These are phyloP conservation scores for Rhinolophus sinicus DNA, from an alignment of 2,113 vertebrate genomes.

Conservation along the genomic window DNA sequence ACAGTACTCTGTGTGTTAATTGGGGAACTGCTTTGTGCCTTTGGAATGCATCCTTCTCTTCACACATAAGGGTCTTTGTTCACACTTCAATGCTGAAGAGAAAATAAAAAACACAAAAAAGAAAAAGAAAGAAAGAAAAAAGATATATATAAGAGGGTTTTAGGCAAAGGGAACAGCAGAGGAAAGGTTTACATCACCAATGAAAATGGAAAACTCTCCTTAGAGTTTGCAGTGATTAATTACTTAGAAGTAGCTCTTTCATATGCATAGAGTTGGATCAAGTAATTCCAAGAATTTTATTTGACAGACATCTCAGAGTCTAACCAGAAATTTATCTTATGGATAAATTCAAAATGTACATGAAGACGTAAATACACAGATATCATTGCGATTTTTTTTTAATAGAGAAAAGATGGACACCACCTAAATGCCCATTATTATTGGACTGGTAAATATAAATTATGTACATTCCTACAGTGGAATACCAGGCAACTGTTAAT, in stretches of 20 bases:
- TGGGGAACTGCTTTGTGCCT: not conserved
- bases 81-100: not conserved
- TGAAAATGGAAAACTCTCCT: not conserved
- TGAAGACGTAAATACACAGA: not conserved
- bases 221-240: not conserved
- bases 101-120: no score
- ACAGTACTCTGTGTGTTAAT: not conserved
- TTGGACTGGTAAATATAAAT: not conserved
- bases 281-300: not conserved
- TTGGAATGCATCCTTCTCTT: not conserved
- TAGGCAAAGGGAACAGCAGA: not conserved
- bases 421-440: not conserved
- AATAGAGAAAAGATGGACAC: not conserved
- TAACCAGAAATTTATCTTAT: slow-evolving; percentile 23
- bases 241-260: not conserved
- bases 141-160: not conserved
- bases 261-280: not conserved
- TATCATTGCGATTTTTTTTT: not conserved
- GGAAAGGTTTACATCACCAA: not conserved
- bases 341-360: not conserved
- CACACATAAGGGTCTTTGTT: not conserved
- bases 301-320: not conserved
- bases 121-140: no score
- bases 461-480: not conserved
- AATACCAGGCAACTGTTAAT: not conserved